phyloP scores from a whole-genome alignment of 2,797 vertebrate species.

The Staurois parvus region DNA sequence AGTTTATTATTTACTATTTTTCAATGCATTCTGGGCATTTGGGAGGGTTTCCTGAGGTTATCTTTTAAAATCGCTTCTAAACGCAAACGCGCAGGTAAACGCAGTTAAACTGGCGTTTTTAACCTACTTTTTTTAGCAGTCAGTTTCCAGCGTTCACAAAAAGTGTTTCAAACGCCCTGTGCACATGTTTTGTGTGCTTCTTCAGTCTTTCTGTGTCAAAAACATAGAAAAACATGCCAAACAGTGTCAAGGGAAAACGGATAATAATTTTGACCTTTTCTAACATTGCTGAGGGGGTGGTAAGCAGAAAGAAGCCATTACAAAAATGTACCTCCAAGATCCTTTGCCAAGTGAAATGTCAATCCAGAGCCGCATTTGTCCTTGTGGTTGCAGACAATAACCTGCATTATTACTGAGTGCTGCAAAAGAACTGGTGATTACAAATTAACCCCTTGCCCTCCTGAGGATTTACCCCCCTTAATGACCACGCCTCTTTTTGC shows the following conservation, averaged over 20 bases:
- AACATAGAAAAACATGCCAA: slow-evolving; percentile 29
- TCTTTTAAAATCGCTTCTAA: too few relatives aligned
- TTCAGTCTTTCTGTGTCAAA: slow-evolving; percentile 34
- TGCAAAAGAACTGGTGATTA: not conserved
- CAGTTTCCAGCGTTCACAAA: too few relatives aligned
- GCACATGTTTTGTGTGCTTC: slow-evolving; percentile 5
- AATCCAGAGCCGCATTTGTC: slow-evolving; percentile 28
- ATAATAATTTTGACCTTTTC: slow-evolving; percentile 53
- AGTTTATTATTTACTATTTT: too few relatives aligned
- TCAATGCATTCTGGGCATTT: too few relatives aligned
- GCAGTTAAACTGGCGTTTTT: too few relatives aligned
- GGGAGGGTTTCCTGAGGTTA: too few relatives aligned
- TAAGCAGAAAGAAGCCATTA: slow-evolving; percentile 37
- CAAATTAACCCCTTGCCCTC: not conserved
- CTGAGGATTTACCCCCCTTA: too few relatives aligned
- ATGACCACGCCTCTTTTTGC: too few relatives aligned
- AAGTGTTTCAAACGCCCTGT: too few relatives aligned
- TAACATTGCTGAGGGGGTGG: slow-evolving; percentile 44
- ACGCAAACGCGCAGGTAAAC: too few relatives aligned
- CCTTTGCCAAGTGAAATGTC: slow-evolving; percentile 31
- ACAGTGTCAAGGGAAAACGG: slow-evolving; percentile 45
- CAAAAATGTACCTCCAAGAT: slow-evolving; percentile 22
- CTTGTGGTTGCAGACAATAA: slow-evolving; percentile 18
- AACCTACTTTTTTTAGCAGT: too few relatives aligned
- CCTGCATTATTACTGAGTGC: slow-evolving; percentile 5